Evolutionary conservation across 2,113 vertebrate genomes (phyloP), one percentile per base, ranked within the genome.

Genomic region (Nesogale talazaci): DNA sequence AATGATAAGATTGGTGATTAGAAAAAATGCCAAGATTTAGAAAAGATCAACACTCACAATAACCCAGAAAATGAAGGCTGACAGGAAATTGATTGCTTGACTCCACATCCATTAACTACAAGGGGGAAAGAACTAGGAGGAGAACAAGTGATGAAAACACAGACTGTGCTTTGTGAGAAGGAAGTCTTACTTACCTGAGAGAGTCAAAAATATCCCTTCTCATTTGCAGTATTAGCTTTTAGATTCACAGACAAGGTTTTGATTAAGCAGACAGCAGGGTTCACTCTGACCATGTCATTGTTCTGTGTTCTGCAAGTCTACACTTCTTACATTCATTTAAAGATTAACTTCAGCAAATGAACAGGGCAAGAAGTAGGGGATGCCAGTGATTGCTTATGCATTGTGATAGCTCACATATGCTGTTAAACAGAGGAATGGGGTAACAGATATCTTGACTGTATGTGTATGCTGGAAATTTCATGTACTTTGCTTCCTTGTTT

Each of bases 81-180:
- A 88, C 89, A 90, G 83, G 72, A 46, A 75, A 36, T 80, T 93
- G 92, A 93, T 90, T 93, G 76, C 91, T 63, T 81, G 56, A 67
- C 52, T 92, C 77, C n/a, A 77, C 72, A 92, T 87, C n/a, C 12
- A 17, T 86, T 90, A 88, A 56, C 40, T 38, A 34, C 61, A 86
- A 83, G 38, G 57, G 63, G 75, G 83, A 46, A 80, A 42, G 82
- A 92, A 90, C 65, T 25, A 29, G 65, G 46, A 29, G 80, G 70
- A 90, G 76, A 94, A 72, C 10, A 77, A 57, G 6, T 56, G 86
- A 93, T 85, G 63, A 61, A 31, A 65, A 42, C 34, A 3, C 83
- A 72, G 91, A 67, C 74, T 94, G 69, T 56, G 74, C 61, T 77
- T 90, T 75, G 52, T 61, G 61, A 91, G 95, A 70, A 87, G 69